Evolutionary conservation across 2,113 vertebrate species (phyloP).

Genomic region (Oreochromis aureus): DNA sequence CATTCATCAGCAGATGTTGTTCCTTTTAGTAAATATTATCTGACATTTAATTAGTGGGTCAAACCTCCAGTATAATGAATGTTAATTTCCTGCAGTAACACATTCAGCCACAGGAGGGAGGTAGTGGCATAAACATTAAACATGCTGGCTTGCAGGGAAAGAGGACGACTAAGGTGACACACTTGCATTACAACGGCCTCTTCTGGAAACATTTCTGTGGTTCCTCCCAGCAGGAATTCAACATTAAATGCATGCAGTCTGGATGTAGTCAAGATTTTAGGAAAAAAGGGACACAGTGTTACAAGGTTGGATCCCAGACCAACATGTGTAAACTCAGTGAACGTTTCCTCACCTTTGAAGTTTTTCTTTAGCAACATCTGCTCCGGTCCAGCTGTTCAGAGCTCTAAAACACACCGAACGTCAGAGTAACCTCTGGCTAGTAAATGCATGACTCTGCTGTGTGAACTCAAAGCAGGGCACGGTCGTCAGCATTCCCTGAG

Average conservation of each 20-base stretch:
- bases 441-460: not conserved
- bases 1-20: not conserved
- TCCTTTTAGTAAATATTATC: not conserved
- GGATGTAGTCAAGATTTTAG: not conserved
- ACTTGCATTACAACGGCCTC: not conserved
- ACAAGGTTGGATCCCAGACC: not conserved
- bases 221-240: not conserved
- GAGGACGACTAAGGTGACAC: not conserved
- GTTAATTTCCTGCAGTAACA: not conserved
- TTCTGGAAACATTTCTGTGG: not conserved
- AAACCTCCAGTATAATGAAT: not conserved
- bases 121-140: not conserved
- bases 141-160: not conserved
- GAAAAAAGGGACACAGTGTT: not conserved
- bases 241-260: not conserved
- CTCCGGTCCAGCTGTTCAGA: not conserved
- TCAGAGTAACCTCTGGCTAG: not conserved
- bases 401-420: not conserved
- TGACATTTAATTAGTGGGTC: not conserved
- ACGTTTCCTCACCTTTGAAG: not conserved
- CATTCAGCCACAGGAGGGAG: slow-evolving; percentile 6
- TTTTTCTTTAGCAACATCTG: not conserved
- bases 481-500: not conserved
- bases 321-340: not conserved
- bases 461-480: not conserved